Evolutionary conservation across 2,113 vertebrate genomes (phyloP).

Genomic region (Setophaga petechia): DNA sequence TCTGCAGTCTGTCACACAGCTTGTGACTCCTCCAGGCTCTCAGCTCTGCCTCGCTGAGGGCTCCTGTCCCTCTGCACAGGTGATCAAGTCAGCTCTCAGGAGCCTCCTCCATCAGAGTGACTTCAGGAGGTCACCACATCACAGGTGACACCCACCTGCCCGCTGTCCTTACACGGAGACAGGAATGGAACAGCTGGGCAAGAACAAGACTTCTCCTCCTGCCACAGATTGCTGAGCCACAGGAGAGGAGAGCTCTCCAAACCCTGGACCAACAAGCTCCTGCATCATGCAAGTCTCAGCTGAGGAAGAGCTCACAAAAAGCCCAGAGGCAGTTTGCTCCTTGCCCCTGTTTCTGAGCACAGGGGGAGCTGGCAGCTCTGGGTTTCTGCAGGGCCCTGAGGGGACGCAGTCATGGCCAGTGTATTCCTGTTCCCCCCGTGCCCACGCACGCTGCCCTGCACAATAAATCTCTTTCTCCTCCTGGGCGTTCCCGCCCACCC

Average conservation of each 20-base stretch:
- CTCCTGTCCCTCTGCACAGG: neutral
- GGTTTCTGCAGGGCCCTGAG: neutral
- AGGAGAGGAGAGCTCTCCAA: neutral
- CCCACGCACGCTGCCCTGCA: neutral
- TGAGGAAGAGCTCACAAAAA: neutral
- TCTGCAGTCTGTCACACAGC: neutral
- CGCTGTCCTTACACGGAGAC: neutral
- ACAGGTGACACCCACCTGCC: rapidly evolving
- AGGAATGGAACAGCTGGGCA: neutral
- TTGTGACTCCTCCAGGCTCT: neutral
- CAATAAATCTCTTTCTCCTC: neutral
- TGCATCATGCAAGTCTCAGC: rapidly evolving
- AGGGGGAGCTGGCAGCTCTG: neutral
- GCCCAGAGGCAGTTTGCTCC: neutral
- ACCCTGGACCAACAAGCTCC: neutral
- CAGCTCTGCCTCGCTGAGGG: neutral
- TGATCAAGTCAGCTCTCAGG: neutral
- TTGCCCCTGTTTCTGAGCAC: neutral
- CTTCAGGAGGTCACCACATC: neutral
- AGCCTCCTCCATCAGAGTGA: neutral
- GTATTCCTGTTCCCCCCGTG: neutral
- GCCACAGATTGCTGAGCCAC: neutral
- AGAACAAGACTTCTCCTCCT: neutral
- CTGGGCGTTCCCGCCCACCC: rapidly evolving
- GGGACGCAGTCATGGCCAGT: neutral